Evolutionary conservation across 1,140 invertebrate species (phyloP), one percentile per base, ranked within the genome.

Genomic region (Drosophila sturtevanti): DNA sequence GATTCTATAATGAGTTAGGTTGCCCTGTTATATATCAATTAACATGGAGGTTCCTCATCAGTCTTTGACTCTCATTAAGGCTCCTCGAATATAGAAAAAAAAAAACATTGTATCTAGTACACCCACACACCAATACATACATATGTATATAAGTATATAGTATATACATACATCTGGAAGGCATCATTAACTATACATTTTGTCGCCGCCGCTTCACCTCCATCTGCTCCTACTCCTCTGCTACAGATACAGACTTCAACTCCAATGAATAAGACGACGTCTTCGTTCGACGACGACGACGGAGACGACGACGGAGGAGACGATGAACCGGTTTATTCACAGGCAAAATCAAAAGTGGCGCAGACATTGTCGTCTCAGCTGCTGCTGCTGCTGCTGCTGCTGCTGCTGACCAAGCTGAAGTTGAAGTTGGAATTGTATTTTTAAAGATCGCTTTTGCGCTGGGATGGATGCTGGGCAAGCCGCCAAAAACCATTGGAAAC

Each of bases 311-410:
- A 51, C 34, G 48, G 34, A 6, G 9, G 27, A 24, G 55, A 34
- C 54, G 67, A 34, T 16, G 72, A 87, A 87, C 84, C 84, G 84
- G 84, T 87, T 87, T 75, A 21, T 21, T 48, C 41, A 48, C 69
- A 73, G 84, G 84, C 84, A 87, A 87, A 87, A 87, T 87, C 84
- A 87, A 87, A 87, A 87, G 84, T 87, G 89, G 84, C 84, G 84
- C 84, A 87, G 79, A 71, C 81, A 67, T 54, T 60, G 69, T 48
- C 63, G 63, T 38, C 66, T 68, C 74, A 76, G 74, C 74, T 77
- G 73, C 59, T 69, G 59, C 21, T 56, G 67, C 52, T 58, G 37
- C 37, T 16, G 61, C 37, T 44, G 37, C 35, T 10, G 31, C 38
- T 38, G 55, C 79, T 58, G 73, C 79, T 81, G 79, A 73, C 71